Base-by-base conservation (phyloP, 2,888 invertebrate genomes). In the Ctenicera cuprea region DNA sequence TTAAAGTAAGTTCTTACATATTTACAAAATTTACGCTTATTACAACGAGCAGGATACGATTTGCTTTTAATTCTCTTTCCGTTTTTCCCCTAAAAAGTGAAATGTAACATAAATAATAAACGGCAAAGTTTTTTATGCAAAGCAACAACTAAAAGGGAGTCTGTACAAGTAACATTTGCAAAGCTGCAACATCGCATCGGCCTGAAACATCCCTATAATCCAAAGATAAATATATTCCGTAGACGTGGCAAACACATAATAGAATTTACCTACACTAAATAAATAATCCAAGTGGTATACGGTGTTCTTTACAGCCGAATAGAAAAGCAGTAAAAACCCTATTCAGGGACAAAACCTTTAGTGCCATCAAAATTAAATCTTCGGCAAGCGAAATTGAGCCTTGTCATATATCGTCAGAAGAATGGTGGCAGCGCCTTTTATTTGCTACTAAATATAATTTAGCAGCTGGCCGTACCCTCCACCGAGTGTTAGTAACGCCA, bases 401-500 rank as follows among this genome's bases (percentile, higher is more conserved):
- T 79, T 82, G 72, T 78, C 65, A 63, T 38, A 22, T 4, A 26
- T 5, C 70, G 68, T 70, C 54, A 50, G 61, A 69, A 70, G 73
- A 75, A 57, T 77, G 70, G 71, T 50, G 72, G 52, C 57, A 48
- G 43, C 59, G 68, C 71, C 81, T 82, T 79, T 81, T 79, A 80
- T 81, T 80, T 77, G 75, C 80, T 78, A 82, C 81, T 82, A 82
- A 83, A 83, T 85, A 83, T 84, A 85, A 85, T 84, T 84, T 82
- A 84, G 86, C 86, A 86, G 86, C 85, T 86, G 85, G 86, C 84
- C 81, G 82, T 79, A 82, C 84, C 85, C 84, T 84, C 82, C 81
- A 77, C 73, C 80, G 81, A 83, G 84, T 85, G 85, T 87, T 87
- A 86, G 87, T 86, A 85, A 87, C 87, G 87, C 87, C 82, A 87